Conservation (phyloP, 2,113 vertebrate species). For the Marmota monax region DNA sequence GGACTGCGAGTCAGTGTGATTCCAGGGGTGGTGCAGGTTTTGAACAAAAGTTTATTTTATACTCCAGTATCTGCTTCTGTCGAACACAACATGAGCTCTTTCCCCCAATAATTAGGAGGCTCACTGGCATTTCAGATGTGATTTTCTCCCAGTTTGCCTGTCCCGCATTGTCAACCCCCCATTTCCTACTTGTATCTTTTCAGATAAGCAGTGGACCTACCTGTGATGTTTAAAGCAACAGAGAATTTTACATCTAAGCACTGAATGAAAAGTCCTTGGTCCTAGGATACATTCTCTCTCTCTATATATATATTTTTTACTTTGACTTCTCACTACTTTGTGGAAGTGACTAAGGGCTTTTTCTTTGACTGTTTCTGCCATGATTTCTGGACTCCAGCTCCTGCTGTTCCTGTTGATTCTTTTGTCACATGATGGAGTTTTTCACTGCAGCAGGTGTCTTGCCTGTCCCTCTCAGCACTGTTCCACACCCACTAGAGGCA, state of each 20-base stretch:
- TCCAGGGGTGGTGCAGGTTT: background rate
- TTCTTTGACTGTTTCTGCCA: background rate
- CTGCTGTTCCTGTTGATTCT: background rate
- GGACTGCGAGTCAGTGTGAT: background rate
- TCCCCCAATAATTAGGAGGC: background rate
- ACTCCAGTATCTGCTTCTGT: background rate
- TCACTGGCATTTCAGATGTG: background rate
- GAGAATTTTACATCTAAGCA: background rate
- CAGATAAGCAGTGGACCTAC: background rate
- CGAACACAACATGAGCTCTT: background rate
- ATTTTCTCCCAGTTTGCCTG: background rate
- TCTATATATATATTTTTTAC: background rate
- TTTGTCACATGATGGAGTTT: background rate
- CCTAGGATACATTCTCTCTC: background rate
- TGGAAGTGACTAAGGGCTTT: background rate
- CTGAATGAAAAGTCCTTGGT: background rate
- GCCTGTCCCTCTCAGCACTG: background rate
- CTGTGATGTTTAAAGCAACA: background rate
- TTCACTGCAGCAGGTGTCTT: background rate
- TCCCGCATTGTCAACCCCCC: background rate
- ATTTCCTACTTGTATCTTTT: background rate
- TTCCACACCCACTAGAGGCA: no score
- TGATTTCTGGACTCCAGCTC: background rate
- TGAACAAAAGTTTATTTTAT: background rate
- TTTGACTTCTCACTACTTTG: background rate